Conservation (phyloP, 2,797 vertebrate genomes). For the Pseudotriccus pelzelni region DNA sequence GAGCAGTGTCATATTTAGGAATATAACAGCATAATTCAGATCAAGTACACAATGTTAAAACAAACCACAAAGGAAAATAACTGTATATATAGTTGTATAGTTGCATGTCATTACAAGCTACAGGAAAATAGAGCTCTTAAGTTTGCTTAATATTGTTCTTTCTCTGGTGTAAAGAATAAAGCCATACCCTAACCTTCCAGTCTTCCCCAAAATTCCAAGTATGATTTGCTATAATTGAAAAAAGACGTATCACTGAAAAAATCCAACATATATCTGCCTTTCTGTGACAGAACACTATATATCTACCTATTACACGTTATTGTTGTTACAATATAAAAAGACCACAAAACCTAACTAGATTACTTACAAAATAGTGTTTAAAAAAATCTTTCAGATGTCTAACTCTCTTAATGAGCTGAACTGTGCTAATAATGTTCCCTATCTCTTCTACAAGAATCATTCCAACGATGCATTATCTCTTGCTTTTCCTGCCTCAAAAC, state of each 20-base stretch:
- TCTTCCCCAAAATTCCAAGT: background rate
- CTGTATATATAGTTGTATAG: background rate
- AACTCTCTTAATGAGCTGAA: background rate
- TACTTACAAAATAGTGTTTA: background rate
- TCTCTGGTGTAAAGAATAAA: background rate
- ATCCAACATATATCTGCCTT: background rate
- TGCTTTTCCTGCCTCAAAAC: background rate
- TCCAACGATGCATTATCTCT: background rate
- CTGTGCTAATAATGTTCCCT: background rate
- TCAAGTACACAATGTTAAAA: background rate
- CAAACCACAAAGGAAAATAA: background rate
- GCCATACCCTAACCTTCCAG: background rate
- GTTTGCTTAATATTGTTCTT: background rate
- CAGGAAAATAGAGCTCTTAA: background rate
- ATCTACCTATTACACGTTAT: background rate
- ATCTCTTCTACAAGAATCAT: background rate
- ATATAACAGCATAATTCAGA: background rate
- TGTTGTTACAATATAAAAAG: background rate
- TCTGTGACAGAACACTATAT: background rate
- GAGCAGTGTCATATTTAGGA: constrained; percentile 65
- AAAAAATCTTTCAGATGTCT: background rate
- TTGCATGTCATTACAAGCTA: background rate
- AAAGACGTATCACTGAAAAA: background rate
- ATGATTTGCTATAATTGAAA: background rate
- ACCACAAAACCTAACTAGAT: background rate